Evolutionary conservation across 2,797 vertebrate species (phyloP).

Genomic region (Semotilus atromaculatus): DNA sequence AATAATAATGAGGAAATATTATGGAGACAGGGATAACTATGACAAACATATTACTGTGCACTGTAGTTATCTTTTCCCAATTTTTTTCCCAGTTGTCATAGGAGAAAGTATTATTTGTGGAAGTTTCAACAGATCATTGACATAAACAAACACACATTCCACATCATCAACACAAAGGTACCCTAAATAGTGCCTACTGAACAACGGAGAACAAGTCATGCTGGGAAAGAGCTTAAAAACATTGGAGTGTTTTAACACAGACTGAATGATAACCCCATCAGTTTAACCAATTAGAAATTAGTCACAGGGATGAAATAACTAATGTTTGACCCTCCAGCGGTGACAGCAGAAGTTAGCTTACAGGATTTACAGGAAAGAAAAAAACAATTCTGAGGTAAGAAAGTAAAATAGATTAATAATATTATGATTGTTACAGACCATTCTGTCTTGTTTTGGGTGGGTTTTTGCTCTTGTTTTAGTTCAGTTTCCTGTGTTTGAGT

Average conservation of each 20-base stretch:
- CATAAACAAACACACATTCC: constrained; percentile 35
- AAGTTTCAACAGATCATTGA: constrained; percentile 22
- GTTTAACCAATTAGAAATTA: background rate
- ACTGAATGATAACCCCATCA: background rate
- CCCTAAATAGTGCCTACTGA: background rate
- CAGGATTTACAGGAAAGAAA: background rate
- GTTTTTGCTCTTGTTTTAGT: background rate
- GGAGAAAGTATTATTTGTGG: constrained; percentile 28
- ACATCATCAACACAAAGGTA: constrained; percentile 25
- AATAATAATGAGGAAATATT: background rate
- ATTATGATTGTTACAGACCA: too few species aligned
- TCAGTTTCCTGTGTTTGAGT: background rate
- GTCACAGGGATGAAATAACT: background rate
- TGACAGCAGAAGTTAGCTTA: background rate
- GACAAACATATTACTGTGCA: background rate
- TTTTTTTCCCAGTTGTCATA: background rate
- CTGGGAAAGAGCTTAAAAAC: background rate
- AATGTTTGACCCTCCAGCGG: background rate
- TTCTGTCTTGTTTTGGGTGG: background rate
- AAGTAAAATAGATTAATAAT: background rate
- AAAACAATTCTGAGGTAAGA: background rate
- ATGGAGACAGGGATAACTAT: background rate
- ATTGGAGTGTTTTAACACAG: background rate
- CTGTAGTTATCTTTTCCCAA: background rate
- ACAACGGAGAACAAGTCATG: constrained; percentile 1